Evolutionary conservation across 2,888 invertebrate species (phyloP).

Genomic region (Odontocolon sp.): DNA sequence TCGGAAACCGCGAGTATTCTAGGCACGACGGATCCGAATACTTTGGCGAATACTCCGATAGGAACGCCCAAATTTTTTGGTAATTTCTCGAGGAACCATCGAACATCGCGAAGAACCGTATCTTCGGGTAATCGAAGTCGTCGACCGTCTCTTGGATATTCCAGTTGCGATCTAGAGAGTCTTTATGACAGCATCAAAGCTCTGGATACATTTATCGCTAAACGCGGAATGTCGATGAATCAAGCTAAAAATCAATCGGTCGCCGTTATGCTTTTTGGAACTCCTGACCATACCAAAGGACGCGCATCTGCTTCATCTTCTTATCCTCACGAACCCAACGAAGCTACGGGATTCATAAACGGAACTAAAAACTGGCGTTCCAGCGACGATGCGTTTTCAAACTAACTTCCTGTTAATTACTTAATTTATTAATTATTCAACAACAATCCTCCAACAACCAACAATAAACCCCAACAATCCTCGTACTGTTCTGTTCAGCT

Average conservation of each 20-base stretch:
- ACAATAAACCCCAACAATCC: too few relatives aligned
- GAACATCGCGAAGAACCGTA: background rate
- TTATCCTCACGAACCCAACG: conserved; percentile 39
- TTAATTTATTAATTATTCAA: too few relatives aligned
- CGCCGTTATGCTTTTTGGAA: conserved; percentile 67
- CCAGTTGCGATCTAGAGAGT: conserved; percentile 71
- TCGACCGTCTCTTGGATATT: conserved; percentile 53
- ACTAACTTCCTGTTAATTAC: conserved; percentile 42
- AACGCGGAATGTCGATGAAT: conserved; percentile 46
- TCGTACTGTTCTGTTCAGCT: too few relatives aligned
- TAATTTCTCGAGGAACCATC: background rate
- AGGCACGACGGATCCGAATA: conserved; percentile 37
- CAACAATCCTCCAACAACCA: too few relatives aligned
- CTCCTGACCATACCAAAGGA: conserved; percentile 62
- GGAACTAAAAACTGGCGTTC: conserved; percentile 66
- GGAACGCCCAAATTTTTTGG: conserved; percentile 44
- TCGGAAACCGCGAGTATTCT: conserved; percentile 68
- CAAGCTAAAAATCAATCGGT: conserved; percentile 57
- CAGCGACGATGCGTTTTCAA: conserved; percentile 64
- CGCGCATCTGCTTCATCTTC: conserved; percentile 34
- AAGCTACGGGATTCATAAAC: conserved; percentile 52
- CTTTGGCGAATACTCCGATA: conserved; percentile 49
- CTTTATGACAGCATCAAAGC: conserved; percentile 73
- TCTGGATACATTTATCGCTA: conserved; percentile 72
- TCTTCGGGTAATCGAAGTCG: conserved; percentile 31